These are phyloP conservation scores for Hybognathus amarus DNA, from an alignment of 2,797 vertebrate species.

Conservation along the genomic window DNA sequence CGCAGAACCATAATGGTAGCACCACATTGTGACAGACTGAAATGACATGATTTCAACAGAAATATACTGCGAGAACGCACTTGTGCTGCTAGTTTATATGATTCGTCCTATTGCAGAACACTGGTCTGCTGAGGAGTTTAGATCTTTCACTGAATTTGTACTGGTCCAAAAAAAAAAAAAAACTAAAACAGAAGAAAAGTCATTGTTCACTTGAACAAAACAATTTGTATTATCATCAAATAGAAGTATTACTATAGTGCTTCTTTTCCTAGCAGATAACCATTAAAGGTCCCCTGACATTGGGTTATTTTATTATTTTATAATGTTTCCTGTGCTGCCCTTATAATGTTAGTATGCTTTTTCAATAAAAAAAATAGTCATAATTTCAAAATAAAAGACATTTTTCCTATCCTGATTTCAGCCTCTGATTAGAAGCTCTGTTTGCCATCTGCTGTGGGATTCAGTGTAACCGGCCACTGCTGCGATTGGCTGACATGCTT, in stretches of 20 bases:
- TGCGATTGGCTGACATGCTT: too few species aligned
- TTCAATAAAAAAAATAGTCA: too few species aligned
- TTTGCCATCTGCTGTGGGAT: too few species aligned
- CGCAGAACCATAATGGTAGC: background rate
- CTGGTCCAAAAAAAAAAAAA: background rate
- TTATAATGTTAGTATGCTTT: too few species aligned
- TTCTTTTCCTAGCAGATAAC: background rate
- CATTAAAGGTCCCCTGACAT: too few species aligned
- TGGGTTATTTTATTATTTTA: too few species aligned
- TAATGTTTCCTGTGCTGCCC: too few species aligned
- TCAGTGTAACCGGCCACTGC: too few species aligned
- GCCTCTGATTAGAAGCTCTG: too few species aligned
- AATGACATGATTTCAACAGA: slow-evolving; percentile 36
- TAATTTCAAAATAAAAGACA: too few species aligned
- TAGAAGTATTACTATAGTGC: too few species aligned
- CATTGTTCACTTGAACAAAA: background rate
- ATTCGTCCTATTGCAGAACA: slow-evolving; percentile 4
- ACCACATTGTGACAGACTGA: slow-evolving; percentile 14
- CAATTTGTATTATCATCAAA: background rate
- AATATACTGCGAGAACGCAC: slow-evolving; percentile 12
- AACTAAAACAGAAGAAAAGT: background rate
- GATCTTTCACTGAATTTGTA: background rate
- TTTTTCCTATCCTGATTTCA: too few species aligned
- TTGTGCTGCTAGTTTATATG: background rate
- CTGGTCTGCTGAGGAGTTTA: background rate